Conservation (phyloP, 1,140 invertebrate species). For the Drosophila arawakana region DNA sequence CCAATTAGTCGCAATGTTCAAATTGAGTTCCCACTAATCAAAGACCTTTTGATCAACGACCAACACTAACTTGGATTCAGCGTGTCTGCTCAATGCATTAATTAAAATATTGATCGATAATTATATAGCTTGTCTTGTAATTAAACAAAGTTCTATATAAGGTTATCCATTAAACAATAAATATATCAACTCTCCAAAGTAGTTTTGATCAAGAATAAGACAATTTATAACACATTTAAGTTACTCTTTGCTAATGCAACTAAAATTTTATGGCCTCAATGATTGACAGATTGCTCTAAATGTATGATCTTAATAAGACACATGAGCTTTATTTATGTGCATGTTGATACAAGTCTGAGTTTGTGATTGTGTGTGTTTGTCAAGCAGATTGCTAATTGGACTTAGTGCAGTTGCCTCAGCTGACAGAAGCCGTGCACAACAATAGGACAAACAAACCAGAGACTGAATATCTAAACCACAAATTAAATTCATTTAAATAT, state of each 20-base stretch:
- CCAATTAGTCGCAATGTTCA: constrained; percentile 7
- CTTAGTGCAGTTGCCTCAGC: constrained; percentile 55
- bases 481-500: constrained; percentile 57
- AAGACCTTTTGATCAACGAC: no score
- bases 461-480: constrained; percentile 29
- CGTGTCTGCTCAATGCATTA: no score
- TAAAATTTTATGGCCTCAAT: constrained; percentile 8
- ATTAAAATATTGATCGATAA: no score
- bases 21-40: not conserved
- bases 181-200: no score
- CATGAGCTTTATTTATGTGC: constrained; percentile 41
- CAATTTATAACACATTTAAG: not conserved
- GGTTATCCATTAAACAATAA: no score
- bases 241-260: not conserved
- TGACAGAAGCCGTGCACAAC: constrained; percentile 41
- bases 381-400: not conserved
- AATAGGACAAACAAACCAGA: constrained; percentile 54
- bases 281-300: constrained; percentile 36
- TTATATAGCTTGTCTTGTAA: no score
- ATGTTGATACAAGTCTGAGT: constrained; percentile 30
- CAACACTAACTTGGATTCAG: no score
- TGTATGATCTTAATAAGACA: constrained; percentile 22
- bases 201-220: no score
- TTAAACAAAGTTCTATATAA: no score
- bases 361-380: constrained; percentile 6